Evolutionary conservation across 2,888 invertebrate species (phyloP).

Genomic region (Cataglyphis livida): DNA sequence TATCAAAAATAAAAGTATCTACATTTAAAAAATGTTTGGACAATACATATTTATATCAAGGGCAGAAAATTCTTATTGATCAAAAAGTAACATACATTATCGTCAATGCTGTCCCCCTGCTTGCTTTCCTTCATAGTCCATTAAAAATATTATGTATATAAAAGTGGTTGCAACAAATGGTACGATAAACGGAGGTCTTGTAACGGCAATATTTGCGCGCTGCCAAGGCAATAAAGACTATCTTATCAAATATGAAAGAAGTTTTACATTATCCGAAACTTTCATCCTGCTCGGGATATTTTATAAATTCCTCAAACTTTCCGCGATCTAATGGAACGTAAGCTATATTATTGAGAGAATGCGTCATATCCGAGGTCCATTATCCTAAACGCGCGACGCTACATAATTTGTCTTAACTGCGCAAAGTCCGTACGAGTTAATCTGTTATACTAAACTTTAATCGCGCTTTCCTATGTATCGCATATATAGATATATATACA

Average conservation of each 20-base stretch:
- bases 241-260: slow-evolving; percentile 69
- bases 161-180: neutral
- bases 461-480: neutral
- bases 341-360: slow-evolving; percentile 55
- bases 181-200: slow-evolving; percentile 17
- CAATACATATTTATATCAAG: neutral
- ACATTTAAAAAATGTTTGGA: slow-evolving; percentile 57
- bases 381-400: slow-evolving; percentile 55
- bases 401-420: slow-evolving; percentile 43
- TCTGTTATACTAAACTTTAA: slow-evolving; percentile 33
- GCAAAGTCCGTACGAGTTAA: slow-evolving; percentile 35
- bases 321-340: slow-evolving; percentile 52
- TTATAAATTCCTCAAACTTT: slow-evolving; percentile 58
- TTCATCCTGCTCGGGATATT: slow-evolving; percentile 40
- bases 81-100: slow-evolving; percentile 52
- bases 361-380: slow-evolving; percentile 57
- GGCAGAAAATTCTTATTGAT: slow-evolving; percentile 16
- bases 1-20: slow-evolving; percentile 48
- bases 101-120: slow-evolving; percentile 43
- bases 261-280: slow-evolving; percentile 51
- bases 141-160: slow-evolving; percentile 52
- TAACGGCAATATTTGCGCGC: slow-evolving; percentile 48
- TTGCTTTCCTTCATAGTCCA: slow-evolving; percentile 32
- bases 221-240: slow-evolving; percentile 45
- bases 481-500: neutral